Evolutionary conservation across 2,888 invertebrate species (phyloP).

Genomic region (Spialia ferax): DNA sequence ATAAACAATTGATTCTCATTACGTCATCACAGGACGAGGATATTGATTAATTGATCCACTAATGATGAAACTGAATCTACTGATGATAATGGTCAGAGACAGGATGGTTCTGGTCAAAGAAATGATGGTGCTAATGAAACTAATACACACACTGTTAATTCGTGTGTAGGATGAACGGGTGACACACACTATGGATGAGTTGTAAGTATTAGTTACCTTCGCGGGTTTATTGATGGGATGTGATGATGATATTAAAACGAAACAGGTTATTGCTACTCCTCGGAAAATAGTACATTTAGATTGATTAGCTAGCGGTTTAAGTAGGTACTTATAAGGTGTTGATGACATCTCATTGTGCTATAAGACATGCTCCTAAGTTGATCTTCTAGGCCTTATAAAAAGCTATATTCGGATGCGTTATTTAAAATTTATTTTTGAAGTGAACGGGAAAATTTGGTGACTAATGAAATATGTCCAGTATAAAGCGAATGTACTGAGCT

Average conservation of each 20-base stretch:
- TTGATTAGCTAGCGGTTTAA: background rate
- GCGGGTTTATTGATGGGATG: background rate
- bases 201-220: constrained; percentile 24
- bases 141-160: constrained; percentile 37
- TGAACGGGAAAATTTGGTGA: background rate
- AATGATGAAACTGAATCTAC: constrained; percentile 39
- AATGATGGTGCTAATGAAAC: constrained; percentile 43
- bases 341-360: background rate
- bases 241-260: background rate
- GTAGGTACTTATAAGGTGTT: background rate
- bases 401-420: background rate
- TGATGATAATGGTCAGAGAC: constrained; percentile 41
- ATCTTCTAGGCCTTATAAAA: background rate
- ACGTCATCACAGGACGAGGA: constrained; percentile 52
- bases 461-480: background rate
- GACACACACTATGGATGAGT: constrained; percentile 19
- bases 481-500: constrained; percentile 16
- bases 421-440: background rate
- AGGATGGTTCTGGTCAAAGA: background rate
- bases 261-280: background rate
- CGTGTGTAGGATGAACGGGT: constrained; percentile 7
- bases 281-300: background rate
- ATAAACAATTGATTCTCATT: constrained; percentile 73
- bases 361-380: background rate
- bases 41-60: constrained; percentile 33